Evolutionary conservation across 1,140 invertebrate species (phyloP), one percentile per base, ranked within the genome.

Genomic region (Phthorimaea operculella): DNA sequence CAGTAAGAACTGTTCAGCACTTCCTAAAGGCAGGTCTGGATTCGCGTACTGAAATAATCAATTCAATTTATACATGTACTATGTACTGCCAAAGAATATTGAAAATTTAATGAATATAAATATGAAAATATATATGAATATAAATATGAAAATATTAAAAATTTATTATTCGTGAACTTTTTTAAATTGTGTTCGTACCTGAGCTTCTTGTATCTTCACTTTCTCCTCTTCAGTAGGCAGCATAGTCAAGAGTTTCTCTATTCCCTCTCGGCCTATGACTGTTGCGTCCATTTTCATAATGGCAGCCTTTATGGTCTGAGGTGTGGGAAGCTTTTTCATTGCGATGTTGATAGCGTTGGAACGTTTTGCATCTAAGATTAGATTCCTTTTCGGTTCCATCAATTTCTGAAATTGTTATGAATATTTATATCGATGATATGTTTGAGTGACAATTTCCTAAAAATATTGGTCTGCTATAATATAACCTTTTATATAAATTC

Each of bases 341-440:
- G 97, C 97, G 71, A 99, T 99, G 80, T 99, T 99, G 64, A 99
- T 99, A 10, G 97, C 97, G 85, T 99, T 99, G 1, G 98, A 99
- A 62, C 98, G 88, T 78, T 99, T 99, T 17, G 96, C 92, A 83
- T 99, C 97, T 75, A 99, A 87, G 21, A 99, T 97, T 45, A 98
- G 95, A 59, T 94, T 98, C 78, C 97, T 98, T 79, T 94, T 96
- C 85, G 92, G 89, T 80, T 96, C 95, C 86, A 95, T 92, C 88
- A 96, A 91, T 89, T 96, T 96, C 95, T 97, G 87, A 50, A 74
- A 65, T 42, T 12, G 3, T 39, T 39, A 9, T 39, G 3, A 39
- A 39, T 39, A 39, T 39, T 4, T 39, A 5, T 4, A 9, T 47
- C 5, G 16, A 47, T 8, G 45, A 47, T n/a, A 15, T 28, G 2